Evolutionary conservation across 2,797 vertebrate genomes (phyloP).

Genomic region (Aphelocoma californica): DNA sequence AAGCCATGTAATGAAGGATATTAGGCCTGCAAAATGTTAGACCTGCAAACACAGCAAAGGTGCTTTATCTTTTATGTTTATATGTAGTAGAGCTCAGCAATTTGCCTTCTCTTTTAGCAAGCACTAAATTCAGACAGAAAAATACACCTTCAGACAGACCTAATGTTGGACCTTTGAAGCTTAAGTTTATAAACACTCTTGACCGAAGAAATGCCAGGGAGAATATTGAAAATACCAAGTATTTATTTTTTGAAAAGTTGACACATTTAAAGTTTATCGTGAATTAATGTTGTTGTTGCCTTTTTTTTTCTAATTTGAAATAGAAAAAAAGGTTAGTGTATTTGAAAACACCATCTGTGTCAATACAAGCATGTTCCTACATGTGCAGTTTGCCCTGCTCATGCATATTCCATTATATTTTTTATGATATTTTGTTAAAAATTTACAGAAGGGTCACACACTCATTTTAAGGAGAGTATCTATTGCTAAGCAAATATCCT

Average conservation of each 20-base stretch:
- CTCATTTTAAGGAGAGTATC: background rate
- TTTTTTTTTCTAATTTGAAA: background rate
- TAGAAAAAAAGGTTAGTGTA: background rate
- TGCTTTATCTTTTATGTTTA: background rate
- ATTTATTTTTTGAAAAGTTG: background rate
- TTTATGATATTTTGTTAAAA: background rate
- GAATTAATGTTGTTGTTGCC: background rate
- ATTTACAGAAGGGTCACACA: background rate
- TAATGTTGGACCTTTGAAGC: background rate
- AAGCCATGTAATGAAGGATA: background rate
- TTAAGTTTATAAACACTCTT: background rate
- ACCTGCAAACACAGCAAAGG: background rate
- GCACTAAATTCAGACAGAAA: background rate
- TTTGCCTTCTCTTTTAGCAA: background rate
- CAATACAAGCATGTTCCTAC: background rate
- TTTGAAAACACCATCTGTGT: background rate
- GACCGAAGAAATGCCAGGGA: rapidly evolving
- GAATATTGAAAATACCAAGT: background rate
- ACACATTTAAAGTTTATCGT: background rate
- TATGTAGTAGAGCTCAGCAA: background rate
- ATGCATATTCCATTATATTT: background rate
- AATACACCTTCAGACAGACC: background rate
- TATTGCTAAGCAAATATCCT: background rate
- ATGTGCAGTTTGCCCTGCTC: background rate
- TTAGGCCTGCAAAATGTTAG: background rate